These are phyloP conservation scores for Synanceia verrucosa DNA, from an alignment of 2,797 vertebrate species.

Conservation along the genomic window DNA sequence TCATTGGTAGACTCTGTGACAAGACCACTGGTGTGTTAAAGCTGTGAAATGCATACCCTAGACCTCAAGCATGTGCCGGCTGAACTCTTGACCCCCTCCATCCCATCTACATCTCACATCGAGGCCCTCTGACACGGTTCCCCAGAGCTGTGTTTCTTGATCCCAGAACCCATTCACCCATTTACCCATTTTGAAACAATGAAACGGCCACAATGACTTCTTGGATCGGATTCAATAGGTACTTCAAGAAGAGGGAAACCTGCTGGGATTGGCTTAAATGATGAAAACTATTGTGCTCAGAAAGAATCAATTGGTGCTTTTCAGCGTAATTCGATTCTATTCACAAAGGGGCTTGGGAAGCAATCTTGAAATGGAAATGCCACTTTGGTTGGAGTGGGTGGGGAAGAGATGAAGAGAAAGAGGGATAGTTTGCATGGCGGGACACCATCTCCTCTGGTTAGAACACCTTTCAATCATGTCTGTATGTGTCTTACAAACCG, in stretches of 20 bases:
- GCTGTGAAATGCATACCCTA: constrained; percentile 35
- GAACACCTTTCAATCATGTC: constrained; percentile 60
- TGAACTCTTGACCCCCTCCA: constrained; percentile 68
- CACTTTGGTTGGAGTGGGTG: constrained; percentile 69
- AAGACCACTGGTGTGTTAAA: constrained; percentile 40
- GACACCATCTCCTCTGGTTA: constrained; percentile 50
- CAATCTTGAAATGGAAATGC: constrained; percentile 85
- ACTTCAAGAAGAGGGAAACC: constrained; percentile 67
- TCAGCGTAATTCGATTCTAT: constrained; percentile 82
- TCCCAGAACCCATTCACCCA: constrained; percentile 65
- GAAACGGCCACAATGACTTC: constrained; percentile 72
- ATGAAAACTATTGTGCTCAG: constrained; percentile 81
- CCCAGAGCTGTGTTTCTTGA: constrained; percentile 45
- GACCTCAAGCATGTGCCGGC: constrained; percentile 37
- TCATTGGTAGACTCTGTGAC: constrained; percentile 41
- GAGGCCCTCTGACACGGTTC: constrained; percentile 39
- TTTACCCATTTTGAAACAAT: constrained; percentile 76
- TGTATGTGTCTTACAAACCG: constrained; percentile 30
- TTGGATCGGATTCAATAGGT: constrained; percentile 75
- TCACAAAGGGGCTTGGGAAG: constrained; percentile 80
- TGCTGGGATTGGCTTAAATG: constrained; percentile 79
- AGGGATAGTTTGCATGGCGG: constrained; percentile 60
- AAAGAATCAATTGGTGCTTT: constrained; percentile 84
- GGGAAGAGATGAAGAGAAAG: constrained; percentile 36
- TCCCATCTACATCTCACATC: constrained; percentile 35